A percentile compares a stretch with the other conserved stretches of the same genome.
phyloP scores from a whole-genome alignment of 2,888 invertebrate species.

The Diaphora mendica region DNA sequence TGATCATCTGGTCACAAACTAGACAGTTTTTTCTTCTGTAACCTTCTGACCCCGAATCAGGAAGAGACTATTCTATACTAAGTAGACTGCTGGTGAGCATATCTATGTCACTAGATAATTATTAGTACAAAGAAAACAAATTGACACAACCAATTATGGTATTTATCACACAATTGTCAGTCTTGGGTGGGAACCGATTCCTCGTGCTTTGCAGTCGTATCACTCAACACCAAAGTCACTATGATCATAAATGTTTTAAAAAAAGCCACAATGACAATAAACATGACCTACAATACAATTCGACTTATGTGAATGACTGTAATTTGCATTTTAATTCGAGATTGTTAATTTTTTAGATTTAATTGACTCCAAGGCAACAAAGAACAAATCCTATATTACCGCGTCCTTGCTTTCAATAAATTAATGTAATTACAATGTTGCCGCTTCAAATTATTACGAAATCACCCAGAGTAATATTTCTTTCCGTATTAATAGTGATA shows the following conservation, averaged over 20 bases:
- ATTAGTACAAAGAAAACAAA: background rate
- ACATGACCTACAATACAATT: conserved; percentile 5
- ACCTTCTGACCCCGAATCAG: too few species aligned
- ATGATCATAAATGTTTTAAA: background rate
- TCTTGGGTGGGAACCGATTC: background rate
- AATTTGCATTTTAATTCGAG: conserved; percentile 15
- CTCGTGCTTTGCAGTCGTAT: background rate
- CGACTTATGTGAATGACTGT: conserved; percentile 2
- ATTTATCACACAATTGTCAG: background rate
- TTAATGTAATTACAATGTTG: conserved; percentile 21
- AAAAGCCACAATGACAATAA: background rate
- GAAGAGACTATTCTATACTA: background rate
- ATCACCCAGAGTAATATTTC: conserved; percentile 14
- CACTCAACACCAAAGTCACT: background rate
- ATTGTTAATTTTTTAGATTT: conserved; percentile 12
- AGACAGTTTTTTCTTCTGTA: too few species aligned
- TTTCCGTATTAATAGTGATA: conserved; percentile 31
- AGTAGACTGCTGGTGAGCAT: background rate
- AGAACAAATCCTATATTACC: conserved; percentile 22
- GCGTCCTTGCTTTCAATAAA: conserved; percentile 49
- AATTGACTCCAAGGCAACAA: conserved; percentile 26
- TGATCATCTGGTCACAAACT: too few species aligned
- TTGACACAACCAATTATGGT: background rate
- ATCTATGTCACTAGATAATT: background rate
- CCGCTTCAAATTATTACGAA: conserved; percentile 29